Evolutionary conservation across 2,888 invertebrate genomes (phyloP), one percentile per base, ranked within the genome.

Genomic region (Pinctada fucata): DNA sequence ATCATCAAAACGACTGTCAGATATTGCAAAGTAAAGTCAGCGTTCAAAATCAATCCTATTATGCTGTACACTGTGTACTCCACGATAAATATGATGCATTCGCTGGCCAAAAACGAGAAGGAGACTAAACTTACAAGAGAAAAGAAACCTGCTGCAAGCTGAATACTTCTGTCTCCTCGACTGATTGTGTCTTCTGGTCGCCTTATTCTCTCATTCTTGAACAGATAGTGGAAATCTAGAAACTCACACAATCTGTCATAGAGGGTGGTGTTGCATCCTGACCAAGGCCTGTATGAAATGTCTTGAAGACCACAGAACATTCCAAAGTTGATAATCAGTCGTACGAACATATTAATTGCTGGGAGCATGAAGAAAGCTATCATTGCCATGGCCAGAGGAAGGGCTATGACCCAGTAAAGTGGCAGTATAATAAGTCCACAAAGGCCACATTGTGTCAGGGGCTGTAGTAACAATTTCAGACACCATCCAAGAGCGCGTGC

Each of bases 291-390:
- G 13, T 13, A 58, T 58, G 6, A 10, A 13, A 58, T 13, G 6
- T 6, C 6, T 13, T 58, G 66, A 2, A 88, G 89, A 51, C 87
- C 75, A 6, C 87, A 69, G 76, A 85, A 88, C 66, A 85, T 79
- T 16, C 84, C 75, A 75, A 88, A 83, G 68, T 88, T 85, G 13
- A 87, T 84, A 5, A 88, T 13, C 72, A 91, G 85, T 10, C 91
- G 74, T 47, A 87, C 47, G 4, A 88, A 86, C 6, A 58, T 58
- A 77, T 90, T 90, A 13, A 91, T 65, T 3, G 89, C 86, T 3
- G 91, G 91, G 48, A 91, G 81, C 47, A 89, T 81, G 82, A 90
- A 91, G 79, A 91, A 87, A 6, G 88, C 78, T 48, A 87, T 82
- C 5, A 90, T 78, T 0, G 88, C 47, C 0, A 89, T 0, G 2